Percentiles rank a stretch among this genome's conserved stretches.
Evolutionary conservation across 1,140 invertebrate species (phyloP).

Genomic region (Argopecten irradians): DNA sequence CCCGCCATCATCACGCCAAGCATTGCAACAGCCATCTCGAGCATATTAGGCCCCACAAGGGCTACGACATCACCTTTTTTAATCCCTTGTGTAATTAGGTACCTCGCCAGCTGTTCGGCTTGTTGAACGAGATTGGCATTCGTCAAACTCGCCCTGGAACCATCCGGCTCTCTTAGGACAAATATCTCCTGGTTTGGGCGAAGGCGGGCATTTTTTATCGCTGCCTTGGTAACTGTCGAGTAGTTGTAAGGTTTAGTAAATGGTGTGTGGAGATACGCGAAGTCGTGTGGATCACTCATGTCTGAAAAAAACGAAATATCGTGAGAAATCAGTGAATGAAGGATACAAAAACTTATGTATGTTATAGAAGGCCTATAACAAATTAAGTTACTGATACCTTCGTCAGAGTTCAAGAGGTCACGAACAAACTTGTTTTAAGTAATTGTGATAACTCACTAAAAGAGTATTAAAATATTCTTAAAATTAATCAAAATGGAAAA

Average conservation of each 20-base stretch:
- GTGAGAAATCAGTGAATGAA: too few species aligned
- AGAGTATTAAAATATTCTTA: too few species aligned
- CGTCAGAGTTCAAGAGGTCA: too few species aligned
- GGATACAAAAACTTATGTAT: too few species aligned
- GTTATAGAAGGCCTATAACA: too few species aligned
- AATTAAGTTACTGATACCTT: too few species aligned
- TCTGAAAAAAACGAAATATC: too few species aligned
- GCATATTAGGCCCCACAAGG: neutral
- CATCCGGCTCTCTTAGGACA: neutral
- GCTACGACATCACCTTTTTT: neutral
- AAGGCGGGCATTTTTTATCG: neutral
- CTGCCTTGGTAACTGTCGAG: neutral
- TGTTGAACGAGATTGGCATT: neutral
- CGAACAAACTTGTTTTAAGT: too few species aligned
- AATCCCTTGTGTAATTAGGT: neutral
- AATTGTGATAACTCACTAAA: too few species aligned
- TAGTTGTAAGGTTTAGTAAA: neutral
- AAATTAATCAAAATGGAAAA: too few species aligned
- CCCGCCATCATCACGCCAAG: neutral
- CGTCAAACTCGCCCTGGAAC: neutral
- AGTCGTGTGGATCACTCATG: too few species aligned
- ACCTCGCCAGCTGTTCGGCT: neutral
- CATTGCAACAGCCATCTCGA: neutral
- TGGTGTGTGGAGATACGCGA: too few species aligned
- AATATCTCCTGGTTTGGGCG: neutral